These are phyloP conservation scores for Oasisia sp. DNA, from an alignment of 2,888 invertebrate species.

Conservation along the genomic window DNA sequence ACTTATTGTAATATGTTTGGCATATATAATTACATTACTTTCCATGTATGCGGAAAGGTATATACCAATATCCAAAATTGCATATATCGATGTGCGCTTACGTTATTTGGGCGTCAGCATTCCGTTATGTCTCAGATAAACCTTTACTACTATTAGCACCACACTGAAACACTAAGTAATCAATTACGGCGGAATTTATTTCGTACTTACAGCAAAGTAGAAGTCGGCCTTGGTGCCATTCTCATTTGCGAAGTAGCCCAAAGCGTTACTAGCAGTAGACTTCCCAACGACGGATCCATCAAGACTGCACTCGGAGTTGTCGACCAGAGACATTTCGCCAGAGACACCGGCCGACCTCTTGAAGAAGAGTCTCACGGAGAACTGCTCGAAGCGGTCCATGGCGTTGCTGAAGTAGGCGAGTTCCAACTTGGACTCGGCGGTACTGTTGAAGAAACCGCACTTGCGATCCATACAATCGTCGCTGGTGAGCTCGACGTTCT, in stretches of 20 bases:
- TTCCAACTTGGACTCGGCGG: slow-evolving; percentile 18
- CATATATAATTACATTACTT: too few relatives aligned
- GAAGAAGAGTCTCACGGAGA: slow-evolving; percentile 20
- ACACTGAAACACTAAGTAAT: too few relatives aligned
- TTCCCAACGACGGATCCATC: neutral
- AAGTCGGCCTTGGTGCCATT: neutral
- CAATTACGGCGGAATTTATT: too few relatives aligned
- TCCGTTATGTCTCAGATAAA: too few relatives aligned
- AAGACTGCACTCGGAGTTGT: neutral
- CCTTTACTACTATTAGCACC: too few relatives aligned
- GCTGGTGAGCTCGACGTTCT: slow-evolving; percentile 13
- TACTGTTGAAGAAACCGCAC: slow-evolving; percentile 23
- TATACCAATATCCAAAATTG: too few relatives aligned
- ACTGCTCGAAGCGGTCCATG: neutral
- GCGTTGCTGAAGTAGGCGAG: slow-evolving; percentile 25
- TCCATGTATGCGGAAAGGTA: too few relatives aligned
- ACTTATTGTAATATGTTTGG: too few relatives aligned
- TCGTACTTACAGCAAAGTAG: neutral
- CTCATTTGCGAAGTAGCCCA: too few relatives aligned
- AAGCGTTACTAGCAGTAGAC: neutral
- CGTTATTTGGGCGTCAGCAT: too few relatives aligned
- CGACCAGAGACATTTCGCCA: neutral
- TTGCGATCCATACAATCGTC: neutral
- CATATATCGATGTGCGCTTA: too few relatives aligned
- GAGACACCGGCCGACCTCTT: neutral